Evolutionary conservation across 2,888 invertebrate genomes (phyloP), one percentile per base, ranked within the genome.

Genomic region (Lottia scabra): DNA sequence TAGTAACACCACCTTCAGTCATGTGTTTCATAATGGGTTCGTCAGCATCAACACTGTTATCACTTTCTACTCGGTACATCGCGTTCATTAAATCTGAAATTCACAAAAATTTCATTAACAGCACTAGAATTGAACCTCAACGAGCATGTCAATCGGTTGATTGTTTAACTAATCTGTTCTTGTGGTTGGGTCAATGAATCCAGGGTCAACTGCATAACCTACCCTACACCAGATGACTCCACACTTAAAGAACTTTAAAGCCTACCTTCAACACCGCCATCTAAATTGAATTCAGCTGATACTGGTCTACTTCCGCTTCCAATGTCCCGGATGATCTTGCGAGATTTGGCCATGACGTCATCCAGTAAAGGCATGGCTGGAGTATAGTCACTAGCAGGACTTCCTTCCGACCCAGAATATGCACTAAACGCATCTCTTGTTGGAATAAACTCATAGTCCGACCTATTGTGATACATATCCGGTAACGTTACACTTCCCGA

Each of bases 311-410:
- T 84, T 46, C 85, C 83, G 68, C 82, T 81, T 62, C 87, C 86
- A 63, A 85, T 85, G 67, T 84, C 86, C 46, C 87, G 86, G 64
- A 89, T 82, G 46, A 87, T 86, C 73, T 91, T 91, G 74, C 92
- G 85, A 38, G 92, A 92, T 70, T 91, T 87, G 63, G 91, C 91
- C 56, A 91, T 92, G 89, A 92, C 91, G 85, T 92, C 92, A 64
- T 91, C 91, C 73, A 92, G 88, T 65, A 92, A 87, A 23, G 92
- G 92, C 92, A 92, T 92, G 23, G 92, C 92, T 16, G 92, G 91
- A 8, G 90, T 89, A 85, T 88, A 83, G 70, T 83, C 84, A 67
- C 76, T 78, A 8, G 84, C 83, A 5, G 85, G 84, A 72, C 84
- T 87, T 38, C 79, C 81, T 72, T 84, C 85, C 0, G 83, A 82